A percentile compares a stretch with the other conserved stretches of the same genome.
Evolutionary conservation across 1,140 invertebrate genomes (phyloP).

Genomic region (Macrostomum lignano): DNA sequence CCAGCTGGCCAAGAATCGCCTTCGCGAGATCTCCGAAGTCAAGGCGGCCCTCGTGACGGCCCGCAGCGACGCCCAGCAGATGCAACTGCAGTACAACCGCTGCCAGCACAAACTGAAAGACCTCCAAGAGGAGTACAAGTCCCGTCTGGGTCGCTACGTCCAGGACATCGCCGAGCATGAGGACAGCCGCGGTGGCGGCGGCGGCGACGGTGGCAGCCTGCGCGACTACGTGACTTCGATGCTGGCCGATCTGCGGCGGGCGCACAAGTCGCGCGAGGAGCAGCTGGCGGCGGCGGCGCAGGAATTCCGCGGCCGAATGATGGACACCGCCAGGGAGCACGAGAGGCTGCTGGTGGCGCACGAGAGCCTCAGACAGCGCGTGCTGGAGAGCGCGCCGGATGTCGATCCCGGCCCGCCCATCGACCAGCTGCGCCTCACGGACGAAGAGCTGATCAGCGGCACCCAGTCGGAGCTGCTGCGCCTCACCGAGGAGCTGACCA

Average conservation of each 20-base stretch:
- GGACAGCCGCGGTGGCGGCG: no score
- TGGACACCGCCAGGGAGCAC: slow-evolving; percentile 13
- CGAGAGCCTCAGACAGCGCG: background rate
- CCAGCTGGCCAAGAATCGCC: slow-evolving; percentile 15
- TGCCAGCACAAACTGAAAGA: slow-evolving; percentile 25
- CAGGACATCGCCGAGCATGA: slow-evolving; percentile 22
- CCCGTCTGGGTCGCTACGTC: slow-evolving; percentile 20
- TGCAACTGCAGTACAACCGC: no score
- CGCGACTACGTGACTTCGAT: slow-evolving; percentile 15
- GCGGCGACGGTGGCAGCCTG: no score
- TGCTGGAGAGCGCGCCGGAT: slow-evolving; percentile 3
- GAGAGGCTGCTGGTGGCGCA: slow-evolving; percentile 14
- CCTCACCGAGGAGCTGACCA: slow-evolving; percentile 12
- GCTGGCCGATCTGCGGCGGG: slow-evolving; percentile 18
- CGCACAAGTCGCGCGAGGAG: slow-evolving; percentile 18
- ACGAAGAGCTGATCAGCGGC: slow-evolving; percentile 15
- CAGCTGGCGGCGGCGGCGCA: slow-evolving; percentile 20
- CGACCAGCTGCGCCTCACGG: slow-evolving; percentile 12
- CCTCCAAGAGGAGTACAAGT: slow-evolving; percentile 17
- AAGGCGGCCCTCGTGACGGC: no score
- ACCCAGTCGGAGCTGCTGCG: slow-evolving; percentile 16
- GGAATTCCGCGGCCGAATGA: slow-evolving; percentile 11
- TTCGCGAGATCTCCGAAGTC: slow-evolving; percentile 19
- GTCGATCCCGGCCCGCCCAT: slow-evolving; percentile 21
- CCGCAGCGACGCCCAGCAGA: no score